A percentile compares a stretch with the other conserved stretches of the same genome.
These are phyloP conservation scores for Octodon degus DNA, from an alignment of 2,113 vertebrate species.

Conservation along the genomic window DNA sequence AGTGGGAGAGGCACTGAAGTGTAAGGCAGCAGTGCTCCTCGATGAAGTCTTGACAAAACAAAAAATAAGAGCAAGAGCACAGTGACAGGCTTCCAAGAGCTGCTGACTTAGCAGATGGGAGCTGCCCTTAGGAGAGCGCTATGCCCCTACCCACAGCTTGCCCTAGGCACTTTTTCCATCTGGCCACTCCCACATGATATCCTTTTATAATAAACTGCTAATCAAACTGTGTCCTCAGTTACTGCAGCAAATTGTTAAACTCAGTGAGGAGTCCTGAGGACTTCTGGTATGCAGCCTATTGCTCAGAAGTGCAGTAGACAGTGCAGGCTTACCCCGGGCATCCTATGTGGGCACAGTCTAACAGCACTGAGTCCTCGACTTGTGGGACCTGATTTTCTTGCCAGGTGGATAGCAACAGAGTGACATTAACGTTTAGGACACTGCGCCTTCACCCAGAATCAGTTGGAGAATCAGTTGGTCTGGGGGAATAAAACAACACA, in stretches of 20 bases:
- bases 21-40: background rate
- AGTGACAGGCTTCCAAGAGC: too few relatives aligned
- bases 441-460: background rate
- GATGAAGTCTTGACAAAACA: background rate
- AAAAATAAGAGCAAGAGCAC: background rate
- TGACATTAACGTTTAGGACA: background rate
- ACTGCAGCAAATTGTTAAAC: background rate
- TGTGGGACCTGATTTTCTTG: background rate
- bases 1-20: background rate
- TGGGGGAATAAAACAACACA: background rate
- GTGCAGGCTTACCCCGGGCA: background rate
- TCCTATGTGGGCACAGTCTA: background rate
- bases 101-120: background rate
- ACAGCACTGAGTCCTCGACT: background rate
- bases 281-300: too few relatives aligned
- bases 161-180: background rate
- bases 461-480: background rate
- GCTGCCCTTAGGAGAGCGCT: background rate
- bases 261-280: background rate
- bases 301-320: background rate
- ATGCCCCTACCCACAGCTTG: background rate
- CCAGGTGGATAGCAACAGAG: background rate
- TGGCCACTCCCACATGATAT: background rate
- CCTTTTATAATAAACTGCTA: too few relatives aligned
- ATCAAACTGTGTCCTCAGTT: background rate